Conservation (phyloP, 2,888 invertebrate species). For the Aspidiotus destructor region DNA sequence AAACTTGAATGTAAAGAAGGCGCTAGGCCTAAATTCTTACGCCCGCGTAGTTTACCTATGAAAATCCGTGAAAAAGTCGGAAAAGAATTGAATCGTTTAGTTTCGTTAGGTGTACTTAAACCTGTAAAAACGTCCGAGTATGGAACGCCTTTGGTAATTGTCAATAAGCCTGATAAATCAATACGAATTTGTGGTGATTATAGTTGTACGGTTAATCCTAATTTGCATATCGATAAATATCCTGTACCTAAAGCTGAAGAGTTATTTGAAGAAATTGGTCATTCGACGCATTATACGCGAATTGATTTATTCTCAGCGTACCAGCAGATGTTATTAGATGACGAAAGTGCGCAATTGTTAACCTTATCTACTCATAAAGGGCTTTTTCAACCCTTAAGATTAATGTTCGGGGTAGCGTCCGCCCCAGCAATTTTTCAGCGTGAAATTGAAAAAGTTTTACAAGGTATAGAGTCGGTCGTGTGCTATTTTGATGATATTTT, state of each 20-base stretch:
- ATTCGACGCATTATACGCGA: neutral
- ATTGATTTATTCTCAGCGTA: constrained; percentile 34
- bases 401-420: constrained; percentile 39
- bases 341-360: constrained; percentile 26
- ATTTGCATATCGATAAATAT: neutral
- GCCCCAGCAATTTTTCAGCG: constrained; percentile 39
- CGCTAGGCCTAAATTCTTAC: constrained; percentile 17
- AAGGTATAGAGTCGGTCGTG: constrained; percentile 37
- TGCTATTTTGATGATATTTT: constrained; percentile 40
- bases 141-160: constrained; percentile 4
- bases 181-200: constrained; percentile 16
- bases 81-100: neutral
- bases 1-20: constrained; percentile 7
- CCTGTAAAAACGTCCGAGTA: constrained; percentile 2
- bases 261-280: constrained; percentile 1
- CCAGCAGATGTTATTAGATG: constrained; percentile 27
- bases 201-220: constrained; percentile 9
- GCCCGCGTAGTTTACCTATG: constrained; percentile 1
- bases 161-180: neutral
- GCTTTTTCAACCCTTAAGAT: constrained; percentile 38
- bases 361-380: constrained; percentile 37
- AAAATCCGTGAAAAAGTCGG: constrained; percentile 18
- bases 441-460: constrained; percentile 39
- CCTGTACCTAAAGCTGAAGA: constrained; percentile 9
- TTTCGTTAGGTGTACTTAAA: neutral